Evolutionary conservation across 2,888 invertebrate genomes (phyloP).

Genomic region (Carcina quercana): DNA sequence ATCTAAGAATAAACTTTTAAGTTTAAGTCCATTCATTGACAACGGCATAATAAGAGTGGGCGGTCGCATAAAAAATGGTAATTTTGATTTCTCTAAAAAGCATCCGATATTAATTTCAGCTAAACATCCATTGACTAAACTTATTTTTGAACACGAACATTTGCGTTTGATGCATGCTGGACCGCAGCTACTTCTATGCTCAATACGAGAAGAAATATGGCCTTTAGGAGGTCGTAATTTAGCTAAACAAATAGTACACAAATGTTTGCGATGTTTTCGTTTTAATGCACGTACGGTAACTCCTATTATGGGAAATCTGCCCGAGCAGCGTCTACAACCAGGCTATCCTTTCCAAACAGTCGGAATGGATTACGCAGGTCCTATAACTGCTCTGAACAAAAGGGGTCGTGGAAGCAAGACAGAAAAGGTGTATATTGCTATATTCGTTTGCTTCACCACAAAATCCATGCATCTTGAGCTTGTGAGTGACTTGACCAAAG

Average conservation of each 20-base stretch:
- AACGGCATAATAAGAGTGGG: too few relatives aligned
- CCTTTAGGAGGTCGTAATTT: too few relatives aligned
- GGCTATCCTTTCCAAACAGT: slow-evolving; percentile 12
- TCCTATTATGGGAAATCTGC: slow-evolving; percentile 19
- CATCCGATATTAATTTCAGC: too few relatives aligned
- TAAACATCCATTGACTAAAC: too few relatives aligned
- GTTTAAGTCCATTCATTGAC: too few relatives aligned
- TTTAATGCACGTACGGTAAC: slow-evolving; percentile 6
- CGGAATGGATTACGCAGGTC: slow-evolving; percentile 19
- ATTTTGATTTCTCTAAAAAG: too few relatives aligned
- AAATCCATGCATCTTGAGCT: slow-evolving; percentile 1
- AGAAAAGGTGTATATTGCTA: not conserved
- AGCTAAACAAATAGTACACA: not conserved
- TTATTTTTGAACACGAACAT: too few relatives aligned
- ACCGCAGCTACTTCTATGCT: too few relatives aligned
- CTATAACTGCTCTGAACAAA: slow-evolving; percentile 9
- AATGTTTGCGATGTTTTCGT: not conserved
- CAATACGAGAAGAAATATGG: too few relatives aligned
- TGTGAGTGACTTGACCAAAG: not conserved
- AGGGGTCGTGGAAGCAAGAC: not conserved
- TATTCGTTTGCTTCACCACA: not conserved
- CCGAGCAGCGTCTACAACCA: slow-evolving; percentile 11
- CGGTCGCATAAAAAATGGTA: too few relatives aligned
- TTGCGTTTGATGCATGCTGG: too few relatives aligned
- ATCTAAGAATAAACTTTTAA: too few relatives aligned